phyloP scores from a whole-genome alignment of 2,797 vertebrate genomes.

The Cynopterus sphinx region DNA sequence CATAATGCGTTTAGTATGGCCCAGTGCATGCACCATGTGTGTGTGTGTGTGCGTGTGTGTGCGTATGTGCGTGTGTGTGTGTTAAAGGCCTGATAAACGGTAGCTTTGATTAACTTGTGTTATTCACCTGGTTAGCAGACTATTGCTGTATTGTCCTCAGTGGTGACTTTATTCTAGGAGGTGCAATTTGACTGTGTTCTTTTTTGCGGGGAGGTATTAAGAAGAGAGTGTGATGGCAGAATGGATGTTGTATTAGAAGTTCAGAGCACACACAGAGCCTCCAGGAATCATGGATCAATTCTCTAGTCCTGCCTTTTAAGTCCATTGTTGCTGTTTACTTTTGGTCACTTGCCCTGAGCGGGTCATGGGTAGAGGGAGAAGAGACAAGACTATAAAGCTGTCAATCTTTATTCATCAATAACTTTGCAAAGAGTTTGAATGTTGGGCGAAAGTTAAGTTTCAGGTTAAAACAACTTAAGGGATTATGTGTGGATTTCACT shows the following conservation, averaged over 20 bases:
- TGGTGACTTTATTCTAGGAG: neutral
- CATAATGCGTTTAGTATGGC: neutral
- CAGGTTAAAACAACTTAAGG: neutral
- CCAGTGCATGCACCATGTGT: neutral
- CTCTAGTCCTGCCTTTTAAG: neutral
- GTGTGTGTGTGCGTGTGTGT: neutral
- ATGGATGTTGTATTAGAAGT: neutral
- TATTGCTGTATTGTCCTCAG: neutral
- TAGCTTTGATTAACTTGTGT: neutral
- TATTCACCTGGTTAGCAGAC: neutral
- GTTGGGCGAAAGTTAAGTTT: neutral
- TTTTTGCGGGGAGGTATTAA: neutral
- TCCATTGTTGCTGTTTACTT: neutral
- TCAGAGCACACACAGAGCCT: neutral
- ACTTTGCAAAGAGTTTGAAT: conserved; percentile 40
- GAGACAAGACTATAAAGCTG: neutral
- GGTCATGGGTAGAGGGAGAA: neutral
- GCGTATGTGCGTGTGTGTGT: neutral
- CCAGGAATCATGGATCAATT: neutral
- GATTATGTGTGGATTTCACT: neutral
- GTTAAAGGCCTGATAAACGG: neutral
- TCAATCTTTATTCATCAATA: neutral
- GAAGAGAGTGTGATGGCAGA: neutral
- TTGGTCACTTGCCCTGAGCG: neutral
- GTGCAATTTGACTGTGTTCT: neutral